phyloP scores from a whole-genome alignment of 2,888 invertebrate genomes.

The Fissipunctia ypsillon region DNA sequence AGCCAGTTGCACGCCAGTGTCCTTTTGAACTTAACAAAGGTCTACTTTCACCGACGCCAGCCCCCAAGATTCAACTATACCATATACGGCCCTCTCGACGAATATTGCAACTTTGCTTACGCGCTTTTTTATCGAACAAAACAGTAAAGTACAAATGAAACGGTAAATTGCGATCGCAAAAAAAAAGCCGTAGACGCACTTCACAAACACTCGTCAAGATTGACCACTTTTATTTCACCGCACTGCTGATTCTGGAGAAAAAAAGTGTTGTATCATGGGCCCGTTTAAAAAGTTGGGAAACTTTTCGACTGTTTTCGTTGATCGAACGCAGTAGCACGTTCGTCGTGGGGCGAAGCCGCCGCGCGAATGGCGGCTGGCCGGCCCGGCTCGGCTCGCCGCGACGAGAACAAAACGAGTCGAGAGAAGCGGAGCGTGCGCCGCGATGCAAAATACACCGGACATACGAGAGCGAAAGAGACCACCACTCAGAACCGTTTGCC shows the following conservation, averaged over 20 bases:
- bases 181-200: slow-evolving; percentile 82
- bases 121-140: slow-evolving; percentile 86
- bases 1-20: slow-evolving; percentile 86
- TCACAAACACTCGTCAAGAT: slow-evolving; percentile 80
- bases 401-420: slow-evolving; percentile 77
- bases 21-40: slow-evolving; percentile 90
- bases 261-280: slow-evolving; percentile 77
- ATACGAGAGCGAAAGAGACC: slow-evolving; percentile 70
- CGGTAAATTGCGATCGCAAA: slow-evolving; percentile 84
- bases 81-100: slow-evolving; percentile 86
- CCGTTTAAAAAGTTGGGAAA: slow-evolving; percentile 84
- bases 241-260: slow-evolving; percentile 78
- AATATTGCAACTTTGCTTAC: slow-evolving; percentile 84
- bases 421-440: slow-evolving; percentile 80
- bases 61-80: slow-evolving; percentile 83
- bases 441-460: slow-evolving; percentile 68
- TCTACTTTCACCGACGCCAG: slow-evolving; percentile 89
- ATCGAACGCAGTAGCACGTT: slow-evolving; percentile 75
- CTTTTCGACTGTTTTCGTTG: slow-evolving; percentile 84
- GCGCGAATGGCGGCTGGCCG: slow-evolving; percentile 73
- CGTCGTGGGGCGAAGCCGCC: slow-evolving; percentile 79
- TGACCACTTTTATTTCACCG: slow-evolving; percentile 80
- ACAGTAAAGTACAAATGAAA: slow-evolving; percentile 89
- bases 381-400: slow-evolving; percentile 51
- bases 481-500: slow-evolving; percentile 75